Evolutionary conservation across 2,888 invertebrate species (phyloP).

Genomic region (Limnephilus lunatus): DNA sequence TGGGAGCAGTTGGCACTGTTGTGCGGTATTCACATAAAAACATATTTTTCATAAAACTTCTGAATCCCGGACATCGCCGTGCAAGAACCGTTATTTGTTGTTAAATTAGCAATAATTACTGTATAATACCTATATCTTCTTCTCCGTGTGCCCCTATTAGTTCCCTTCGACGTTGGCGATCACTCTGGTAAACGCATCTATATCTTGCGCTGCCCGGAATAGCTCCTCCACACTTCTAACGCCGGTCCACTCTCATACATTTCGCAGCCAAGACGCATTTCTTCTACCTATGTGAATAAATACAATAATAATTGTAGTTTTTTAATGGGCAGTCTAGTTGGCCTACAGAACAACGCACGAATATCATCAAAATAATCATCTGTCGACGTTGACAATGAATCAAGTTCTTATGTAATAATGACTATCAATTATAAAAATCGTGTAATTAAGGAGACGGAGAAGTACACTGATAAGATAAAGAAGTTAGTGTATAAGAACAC

Average conservation of each 20-base stretch:
- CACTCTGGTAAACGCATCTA: too few species aligned
- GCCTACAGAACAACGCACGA: background rate
- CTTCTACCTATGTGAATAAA: background rate
- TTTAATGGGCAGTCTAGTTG: background rate
- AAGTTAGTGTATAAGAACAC: background rate
- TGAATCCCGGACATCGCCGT: background rate
- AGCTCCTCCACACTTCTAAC: too few species aligned
- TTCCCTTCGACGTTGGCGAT: too few species aligned
- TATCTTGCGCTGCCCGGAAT: too few species aligned
- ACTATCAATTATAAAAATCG: background rate
- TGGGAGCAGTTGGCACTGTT: too few species aligned
- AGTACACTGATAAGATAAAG: background rate
- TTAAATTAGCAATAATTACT: background rate
- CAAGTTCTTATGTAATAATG: background rate
- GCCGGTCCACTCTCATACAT: too few species aligned
- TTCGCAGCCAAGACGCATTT: too few species aligned
- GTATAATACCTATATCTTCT: background rate
- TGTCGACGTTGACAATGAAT: background rate
- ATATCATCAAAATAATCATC: background rate
- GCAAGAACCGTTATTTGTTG: background rate
- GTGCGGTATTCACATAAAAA: too few species aligned
- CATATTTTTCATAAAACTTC: background rate
- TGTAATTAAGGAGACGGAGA: background rate
- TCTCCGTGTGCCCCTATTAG: too few species aligned
- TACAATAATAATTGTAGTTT: background rate